These are phyloP conservation scores for Himalopsyche anomala DNA, from an alignment of 2,888 invertebrate species.

Conservation along the genomic window DNA sequence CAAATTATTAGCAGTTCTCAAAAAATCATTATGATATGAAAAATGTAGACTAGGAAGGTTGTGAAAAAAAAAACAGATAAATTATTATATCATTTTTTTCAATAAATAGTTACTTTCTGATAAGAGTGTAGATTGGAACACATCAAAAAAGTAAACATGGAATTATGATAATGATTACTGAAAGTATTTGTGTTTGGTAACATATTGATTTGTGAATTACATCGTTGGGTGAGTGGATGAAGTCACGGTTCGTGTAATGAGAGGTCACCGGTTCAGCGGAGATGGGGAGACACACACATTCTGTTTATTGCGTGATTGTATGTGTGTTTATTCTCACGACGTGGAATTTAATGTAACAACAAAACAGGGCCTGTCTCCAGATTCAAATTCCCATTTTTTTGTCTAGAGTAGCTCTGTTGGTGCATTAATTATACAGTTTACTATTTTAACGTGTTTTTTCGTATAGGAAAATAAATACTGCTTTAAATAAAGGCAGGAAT, in stretches of 20 bases:
- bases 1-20: no score
- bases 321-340: constrained; percentile 42
- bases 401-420: no score
- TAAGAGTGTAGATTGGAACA: constrained; percentile 56
- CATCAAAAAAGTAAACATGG: constrained; percentile 66
- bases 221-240: constrained; percentile 58
- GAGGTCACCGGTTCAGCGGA: constrained; percentile 63
- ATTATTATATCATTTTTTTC: background rate
- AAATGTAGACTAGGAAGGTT: no score
- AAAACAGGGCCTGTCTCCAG: background rate
- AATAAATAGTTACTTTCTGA: background rate
- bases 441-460: no score
- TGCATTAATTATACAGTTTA: no score
- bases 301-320: constrained; percentile 38
- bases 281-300: constrained; percentile 43
- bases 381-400: no score
- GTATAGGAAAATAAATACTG: no score
- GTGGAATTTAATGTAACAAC: constrained; percentile 40
- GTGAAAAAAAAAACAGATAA: no score
- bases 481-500: no score
- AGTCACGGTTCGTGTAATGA: constrained; percentile 64
- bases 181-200: constrained; percentile 66
- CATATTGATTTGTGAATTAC: constrained; percentile 66
- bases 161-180: constrained; percentile 66
- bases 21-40: no score